Evolutionary conservation across 2,113 vertebrate genomes (phyloP), one percentile per base, ranked within the genome.

Genomic region (Petrocephalus zakoni): DNA sequence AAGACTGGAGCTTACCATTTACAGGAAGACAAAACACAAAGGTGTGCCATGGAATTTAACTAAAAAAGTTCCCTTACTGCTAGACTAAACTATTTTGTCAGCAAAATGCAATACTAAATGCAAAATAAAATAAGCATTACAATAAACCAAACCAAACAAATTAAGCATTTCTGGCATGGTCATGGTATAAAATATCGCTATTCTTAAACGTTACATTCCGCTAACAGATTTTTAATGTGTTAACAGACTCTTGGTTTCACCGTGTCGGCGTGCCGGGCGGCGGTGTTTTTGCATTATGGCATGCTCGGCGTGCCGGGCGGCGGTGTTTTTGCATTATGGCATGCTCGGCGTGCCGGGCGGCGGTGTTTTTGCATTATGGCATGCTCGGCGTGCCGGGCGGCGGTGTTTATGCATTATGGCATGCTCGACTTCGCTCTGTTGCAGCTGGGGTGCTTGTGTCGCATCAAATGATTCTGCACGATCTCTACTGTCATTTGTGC

Each of bases 381-480:
- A 8, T 46, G 17, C 55, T 1, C 15, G 13, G 5, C 15, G 19
- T 78, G 34, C 72, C 1, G 34, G 37, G 4, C 5, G 0, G 34
- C 19, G 34, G 34, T 37, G 72, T 78, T 78, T 78, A 29, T 86
- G 84, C 51, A 49, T 56, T 4, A 19, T 37, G 84, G 13, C 22
- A 8, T 46, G 17, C 55, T 10, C 9, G 55, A 52, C 21, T 25
- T 87, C 5, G 22, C 3, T 87, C 15, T 64, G 4, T 17, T 86
- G n/a, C 84, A 86, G 84, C 84, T 56, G 86, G 25, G 1, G 1
- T 87, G 86, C 21, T 64, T 58, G 86, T 64, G 37, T 87, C 55
- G 34, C 56, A 83, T 84, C 86, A 83, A 88, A 29, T 89, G 86
- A 87, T 88, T 58, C 2, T 84, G 47, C 42, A 13, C 47, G 51